Base-by-base conservation (phyloP, 2,113 vertebrate genomes). In the Sylvia atricapilla region DNA sequence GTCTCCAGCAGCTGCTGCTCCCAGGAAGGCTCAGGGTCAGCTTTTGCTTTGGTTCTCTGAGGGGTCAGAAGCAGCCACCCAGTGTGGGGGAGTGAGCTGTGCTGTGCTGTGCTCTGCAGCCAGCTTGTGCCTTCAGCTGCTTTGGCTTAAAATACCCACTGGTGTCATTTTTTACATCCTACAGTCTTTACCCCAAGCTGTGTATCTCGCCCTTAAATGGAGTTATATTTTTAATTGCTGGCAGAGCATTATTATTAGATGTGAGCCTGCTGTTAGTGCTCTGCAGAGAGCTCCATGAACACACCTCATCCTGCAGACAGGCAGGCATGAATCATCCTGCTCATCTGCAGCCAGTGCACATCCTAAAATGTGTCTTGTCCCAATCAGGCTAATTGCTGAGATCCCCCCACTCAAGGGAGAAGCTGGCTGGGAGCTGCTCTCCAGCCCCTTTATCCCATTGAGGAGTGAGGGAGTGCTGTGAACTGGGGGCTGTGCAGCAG, bases 161-260 rank as follows among this genome's bases (percentile, higher is more conserved):
- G 93, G 95, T 95, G 94, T 95, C 44, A 94, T 89, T 95, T 97
- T 92, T 93, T 90, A 93, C 94, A 90, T 93, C 94, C 95, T 92
- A 88, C 95, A 84, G 79, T 68, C 92, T 92, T 88, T 92, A 88
- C 74, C 85, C 73, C 68, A 92, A 92, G 92, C 90, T 96, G 94
- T 90, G 92, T 75, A 89, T 96, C 86, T 94, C 93, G 43, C 92
- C 93, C 94, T 93, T 93, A 97, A 90, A 93, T 87, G 92, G 94
- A 96, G 92, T 64, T 90, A 72, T 15, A 88, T 78, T 95, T 95
- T 96, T 96, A 96, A 96, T 96, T 96, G 92, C 85, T 93, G 76
- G 66, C 83, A 84, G 68, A 88, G 86, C 56, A 72, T 70, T 95
- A 95, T 94, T 96, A 92, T 94, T 90, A 95, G 94, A 92, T 0